Percentiles rank a stretch among this genome's conserved stretches.
phyloP scores from a whole-genome alignment of 2,888 invertebrate species.

The Holacanthella duospinosa region DNA sequence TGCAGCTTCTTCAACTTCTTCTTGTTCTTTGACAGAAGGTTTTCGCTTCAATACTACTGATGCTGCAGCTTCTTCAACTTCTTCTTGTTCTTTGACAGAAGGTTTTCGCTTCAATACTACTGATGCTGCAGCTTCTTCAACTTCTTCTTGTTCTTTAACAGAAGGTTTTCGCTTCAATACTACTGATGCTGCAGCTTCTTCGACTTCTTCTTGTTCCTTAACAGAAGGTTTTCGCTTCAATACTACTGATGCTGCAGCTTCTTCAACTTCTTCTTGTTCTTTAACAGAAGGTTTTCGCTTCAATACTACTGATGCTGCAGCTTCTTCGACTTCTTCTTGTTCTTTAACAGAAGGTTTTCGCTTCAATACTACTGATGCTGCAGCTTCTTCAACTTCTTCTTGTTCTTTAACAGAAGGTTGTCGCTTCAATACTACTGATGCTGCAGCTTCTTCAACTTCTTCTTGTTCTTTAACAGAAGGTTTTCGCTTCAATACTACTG shows the following conservation, averaged over 20 bases:
- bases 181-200: slow-evolving; percentile 13
- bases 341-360: background rate
- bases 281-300: background rate
- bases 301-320: slow-evolving; percentile 8
- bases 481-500: slow-evolving; percentile 21
- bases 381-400: background rate
- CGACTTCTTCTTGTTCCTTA: too few species aligned
- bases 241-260: slow-evolving; percentile 18
- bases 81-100: background rate
- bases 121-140: background rate
- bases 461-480: slow-evolving; percentile 9
- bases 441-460: background rate
- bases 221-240: slow-evolving; percentile 21
- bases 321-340: background rate
- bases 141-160: too few species aligned
- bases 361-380: background rate
- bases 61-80: slow-evolving; percentile 24
- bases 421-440: background rate
- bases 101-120: background rate
- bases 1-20: slow-evolving; percentile 42
- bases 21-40: slow-evolving; percentile 43
- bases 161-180: too few species aligned
- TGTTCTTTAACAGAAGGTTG: background rate
- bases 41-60: slow-evolving; percentile 37
- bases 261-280: slow-evolving; percentile 9